These are phyloP conservation scores for Pseudochromis fuscus DNA, from an alignment of 2,797 vertebrate genomes.

Conservation along the genomic window DNA sequence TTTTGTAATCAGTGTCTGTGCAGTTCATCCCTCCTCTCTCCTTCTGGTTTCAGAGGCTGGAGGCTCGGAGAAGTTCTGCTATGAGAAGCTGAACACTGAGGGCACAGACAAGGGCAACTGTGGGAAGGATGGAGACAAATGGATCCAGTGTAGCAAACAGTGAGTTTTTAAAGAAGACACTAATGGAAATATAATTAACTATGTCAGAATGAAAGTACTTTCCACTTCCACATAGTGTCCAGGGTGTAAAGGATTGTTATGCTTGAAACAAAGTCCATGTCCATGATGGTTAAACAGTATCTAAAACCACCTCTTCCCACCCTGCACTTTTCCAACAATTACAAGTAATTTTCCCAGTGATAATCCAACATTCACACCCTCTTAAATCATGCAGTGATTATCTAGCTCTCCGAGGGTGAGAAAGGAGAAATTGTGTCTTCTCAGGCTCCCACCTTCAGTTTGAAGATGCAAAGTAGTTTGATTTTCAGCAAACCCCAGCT, in stretches of 20 bases:
- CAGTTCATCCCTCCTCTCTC: slow-evolving; percentile 25
- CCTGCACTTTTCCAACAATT: neutral
- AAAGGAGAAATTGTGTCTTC: too few relatives aligned
- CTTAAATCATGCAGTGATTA: slow-evolving; percentile 1
- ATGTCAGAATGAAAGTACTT: neutral
- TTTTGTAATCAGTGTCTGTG: neutral
- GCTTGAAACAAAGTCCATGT: neutral
- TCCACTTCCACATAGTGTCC: neutral
- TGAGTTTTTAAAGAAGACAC: slow-evolving; percentile 80
- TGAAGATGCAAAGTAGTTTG: neutral
- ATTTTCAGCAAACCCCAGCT: neutral
- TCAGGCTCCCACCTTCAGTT: too few relatives aligned
- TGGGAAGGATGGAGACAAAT: slow-evolving; percentile 93
- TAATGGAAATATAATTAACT: neutral
- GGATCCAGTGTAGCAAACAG: slow-evolving; percentile 98
- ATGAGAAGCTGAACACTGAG: slow-evolving; percentile 98
- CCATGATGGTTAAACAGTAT: neutral
- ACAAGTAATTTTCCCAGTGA: too few relatives aligned
- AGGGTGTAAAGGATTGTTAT: neutral
- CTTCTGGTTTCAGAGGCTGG: slow-evolving; percentile 88
- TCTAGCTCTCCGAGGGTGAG: neutral
- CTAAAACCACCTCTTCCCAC: neutral
- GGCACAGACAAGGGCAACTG: slow-evolving; percentile 98
- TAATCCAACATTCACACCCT: neutral
- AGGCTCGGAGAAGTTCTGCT: slow-evolving; percentile 97